Base-by-base conservation (phyloP, 2,888 invertebrate genomes). In the Ypsolopha sequella region DNA sequence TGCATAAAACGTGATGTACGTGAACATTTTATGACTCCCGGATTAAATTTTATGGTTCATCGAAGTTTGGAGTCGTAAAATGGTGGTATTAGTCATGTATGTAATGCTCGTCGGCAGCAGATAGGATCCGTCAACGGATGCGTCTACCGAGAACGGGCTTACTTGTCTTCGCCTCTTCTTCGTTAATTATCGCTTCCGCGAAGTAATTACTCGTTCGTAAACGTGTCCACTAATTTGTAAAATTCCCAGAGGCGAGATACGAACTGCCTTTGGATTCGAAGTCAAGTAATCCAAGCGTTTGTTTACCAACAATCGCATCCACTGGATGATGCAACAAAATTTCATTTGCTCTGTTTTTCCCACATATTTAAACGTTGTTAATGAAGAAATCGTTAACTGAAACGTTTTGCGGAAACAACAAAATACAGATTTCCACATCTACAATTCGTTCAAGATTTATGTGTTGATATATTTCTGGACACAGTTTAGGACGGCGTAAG, bases 181-280 rank as follows among this genome's bases (percentile, higher is more conserved):
- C 68, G 75, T 76, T 80, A 70, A 80, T 82, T 78, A 80, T 71
- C 76, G 65, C 76, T 65, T 65, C 58, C 60, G 63, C 60, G 60
- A 63, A 63, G 44, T 45, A 52, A 49, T 49, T 52, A 52, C 61
- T 64, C 58, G 52, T 34, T 34, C 14, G 43, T 48, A 33, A 7
- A 24, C 60, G 51, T 58, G 54, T 56, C 54, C 58, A 54, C 52
- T 54, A 56, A 52, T 58, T 53, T 57, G 54, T 59, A 57, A 34
- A 33, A 14, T 14, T 13, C 13, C 43, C 6, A 14, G 6, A 13
- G 6, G 11, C 13, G 9, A 14, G 11, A 13, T 13, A n/a, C n/a
- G 8, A 11, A 41, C 14, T 41, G 7, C 7, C 41, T 41, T 41
- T 41, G 24, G 43, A 43, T 24, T 24, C 24, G 24, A 43, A 43